phyloP scores from a whole-genome alignment of 2,797 vertebrate species.

The Lithobates pipiens region DNA sequence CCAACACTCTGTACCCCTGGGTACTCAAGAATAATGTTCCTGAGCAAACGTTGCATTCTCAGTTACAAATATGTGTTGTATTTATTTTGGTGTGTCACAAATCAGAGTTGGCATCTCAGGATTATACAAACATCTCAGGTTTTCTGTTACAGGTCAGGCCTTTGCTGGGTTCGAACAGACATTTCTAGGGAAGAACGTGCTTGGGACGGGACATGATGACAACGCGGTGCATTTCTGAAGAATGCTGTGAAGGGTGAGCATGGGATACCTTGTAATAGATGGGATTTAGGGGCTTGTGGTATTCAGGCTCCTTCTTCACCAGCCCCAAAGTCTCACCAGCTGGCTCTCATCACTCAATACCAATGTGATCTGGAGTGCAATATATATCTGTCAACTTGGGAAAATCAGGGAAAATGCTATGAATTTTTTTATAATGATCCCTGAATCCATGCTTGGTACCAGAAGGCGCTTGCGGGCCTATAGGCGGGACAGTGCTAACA shows the following conservation, averaged over 20 bases:
- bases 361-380: not conserved
- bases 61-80: slow-evolving; percentile 32
- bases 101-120: not conserved
- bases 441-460: not conserved
- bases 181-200: not conserved
- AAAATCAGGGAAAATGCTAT: not conserved
- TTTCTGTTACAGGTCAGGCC: slow-evolving; percentile 25
- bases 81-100: slow-evolving; percentile 47
- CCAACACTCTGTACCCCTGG: slow-evolving; percentile 32
- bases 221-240: not conserved
- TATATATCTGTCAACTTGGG: not conserved
- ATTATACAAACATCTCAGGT: slow-evolving; percentile 10
- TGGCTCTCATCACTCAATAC: not conserved
- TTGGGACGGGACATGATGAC: not conserved
- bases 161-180: not conserved
- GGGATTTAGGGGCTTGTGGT: not conserved
- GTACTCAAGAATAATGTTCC: slow-evolving; percentile 41
- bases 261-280: not conserved
- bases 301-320: not conserved
- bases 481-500: no score
- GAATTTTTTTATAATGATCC: no score
- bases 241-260: not conserved
- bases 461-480: not conserved
- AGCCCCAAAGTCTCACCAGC: not conserved
- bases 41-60: slow-evolving; percentile 16